Base-by-base conservation (phyloP, 37 sponge, comb jelly and placozoan species). In the Crambe crambe region DNA sequence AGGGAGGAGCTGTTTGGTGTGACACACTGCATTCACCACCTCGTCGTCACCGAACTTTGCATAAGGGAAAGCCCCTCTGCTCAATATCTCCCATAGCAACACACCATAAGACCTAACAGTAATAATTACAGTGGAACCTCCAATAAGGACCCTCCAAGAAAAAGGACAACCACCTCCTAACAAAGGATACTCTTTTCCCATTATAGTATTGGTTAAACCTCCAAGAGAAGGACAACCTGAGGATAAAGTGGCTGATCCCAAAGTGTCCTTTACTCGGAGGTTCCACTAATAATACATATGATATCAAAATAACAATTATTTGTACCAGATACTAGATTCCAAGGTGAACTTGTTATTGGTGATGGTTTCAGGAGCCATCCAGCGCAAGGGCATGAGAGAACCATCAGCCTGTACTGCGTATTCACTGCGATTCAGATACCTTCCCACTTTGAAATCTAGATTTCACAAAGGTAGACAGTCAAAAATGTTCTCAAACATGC, bases 21-120 rank as follows among this genome's bases (percentile, higher is more conserved):
- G 58, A 61, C 76, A 70, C 36, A 84, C 85, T 10, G 80, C 61
- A 32, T 31, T 47, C 3, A 75, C 65, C 30, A 89, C 85, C 22
- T 89, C 80, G 1, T 21, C 77, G 59, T 87, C 81, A 67, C 72
- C 58, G 10, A 91, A 66, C 8, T 74, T 75, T 1, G 70, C n/a
- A 54, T 87, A 87, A 27, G 92, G 92, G 26, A 87, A 80, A 6
- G 61, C 65, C 22, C 92, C 87, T 31, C 38, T 21, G 43, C 84
- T 83, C 72, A 84, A 73, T 26, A 91, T 64, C 72, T 91, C 92
- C 92, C 92, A 91, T 40, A 91, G 47, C 35, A 87, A 42, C 34
- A 87, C 77, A 31, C 88, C 92, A 75, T 83, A 83, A 36, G 92
- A 91, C 92, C 92, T 89, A n/a, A n/a, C n/a, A n/a, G n/a, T n/a